Conservation (phyloP, 2,797 vertebrate genomes). For the Harpagifer antarcticus region DNA sequence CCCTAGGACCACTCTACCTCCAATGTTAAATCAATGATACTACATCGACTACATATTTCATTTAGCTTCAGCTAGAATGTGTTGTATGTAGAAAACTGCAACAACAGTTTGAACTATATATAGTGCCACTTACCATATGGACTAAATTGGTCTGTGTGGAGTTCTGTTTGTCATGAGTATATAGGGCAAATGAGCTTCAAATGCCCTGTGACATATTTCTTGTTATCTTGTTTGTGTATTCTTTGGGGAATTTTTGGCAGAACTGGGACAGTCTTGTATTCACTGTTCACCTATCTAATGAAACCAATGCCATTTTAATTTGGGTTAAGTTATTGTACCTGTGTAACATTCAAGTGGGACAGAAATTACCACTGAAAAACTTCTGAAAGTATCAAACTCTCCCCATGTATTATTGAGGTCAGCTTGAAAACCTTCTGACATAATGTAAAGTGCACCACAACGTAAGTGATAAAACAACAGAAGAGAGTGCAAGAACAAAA, state of each 20-base stretch:
- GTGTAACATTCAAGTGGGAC: constrained; percentile 67
- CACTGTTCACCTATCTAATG: constrained; percentile 66
- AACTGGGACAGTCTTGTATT: constrained; percentile 71
- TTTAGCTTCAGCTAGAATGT: constrained; percentile 16
- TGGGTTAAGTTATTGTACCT: constrained; percentile 55
- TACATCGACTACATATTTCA: constrained; percentile 6
- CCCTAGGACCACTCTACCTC: constrained; percentile 2
- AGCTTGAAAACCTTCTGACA: constrained; percentile 23
- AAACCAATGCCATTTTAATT: constrained; percentile 75
- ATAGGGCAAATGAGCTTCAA: constrained; percentile 70
- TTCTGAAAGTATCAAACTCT: constrained; percentile 38
- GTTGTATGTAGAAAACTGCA: constrained; percentile 43
- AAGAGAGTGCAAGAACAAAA: constrained; percentile 24
- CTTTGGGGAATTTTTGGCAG: constrained; percentile 76
- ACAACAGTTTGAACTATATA: constrained; percentile 58
- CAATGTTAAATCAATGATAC: constrained; percentile 3
- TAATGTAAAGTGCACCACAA: constrained; percentile 9
- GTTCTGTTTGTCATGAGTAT: constrained; percentile 60
- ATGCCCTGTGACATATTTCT: constrained; percentile 54
- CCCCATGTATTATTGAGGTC: constrained; percentile 51
- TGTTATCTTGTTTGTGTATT: constrained; percentile 76
- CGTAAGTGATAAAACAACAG: constrained; percentile 19
- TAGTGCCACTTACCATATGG: constrained; percentile 62
- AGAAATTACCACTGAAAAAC: constrained; percentile 58
- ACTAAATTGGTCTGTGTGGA: constrained; percentile 59